Evolutionary conservation across 2,797 vertebrate genomes (phyloP), one percentile per base, ranked within the genome.

Genomic region (Salmo trutta): DNA sequence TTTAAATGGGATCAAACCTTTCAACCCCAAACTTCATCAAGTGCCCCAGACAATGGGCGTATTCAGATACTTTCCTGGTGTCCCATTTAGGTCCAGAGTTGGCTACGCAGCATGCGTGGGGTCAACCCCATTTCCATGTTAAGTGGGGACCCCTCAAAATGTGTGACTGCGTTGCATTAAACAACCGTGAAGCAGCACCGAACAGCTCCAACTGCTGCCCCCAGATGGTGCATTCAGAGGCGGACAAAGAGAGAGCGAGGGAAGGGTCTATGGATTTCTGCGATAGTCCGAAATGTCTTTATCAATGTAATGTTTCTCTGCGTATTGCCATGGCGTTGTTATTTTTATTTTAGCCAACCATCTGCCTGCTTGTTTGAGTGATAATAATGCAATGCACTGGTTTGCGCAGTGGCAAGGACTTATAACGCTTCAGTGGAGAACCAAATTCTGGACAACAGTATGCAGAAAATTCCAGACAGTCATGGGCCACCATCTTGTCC

Each of bases 61-160:
- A 71, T 83, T 85, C 54, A 82, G 27, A 54, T 51, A 1, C 29
- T 71, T 52, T 29, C 17, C 59, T 21, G 53, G 52, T 74, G 76
- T 77, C 65, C 75, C 75, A 64, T 83, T 80, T 83, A 75, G 76
- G 54, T 14, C 71, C 29, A 69, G 78, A 31, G 70, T 15, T 10
- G 74, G 12, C 78, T 74, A 71, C 79, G 81, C 59, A 77, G 65
- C 59, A 56, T 54, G 52, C 75, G 21, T 53, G 6, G 80, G 53
- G 74, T 83, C 71, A 29, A 36, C 56, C 79, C 80, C 71, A 89
- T 89, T 85, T 84, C 80, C 89, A 92, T 87, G 79, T 87, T 82
- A 87, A 89, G 82, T 3, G 5, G 10, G 75, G 51, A 76, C 75
- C 82, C 81, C 77, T 87, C 86, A 77, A 81, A 84, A 74, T 73